phyloP scores from a whole-genome alignment of 1,140 invertebrate genomes.

The Anoplolepis gracilipes region DNA sequence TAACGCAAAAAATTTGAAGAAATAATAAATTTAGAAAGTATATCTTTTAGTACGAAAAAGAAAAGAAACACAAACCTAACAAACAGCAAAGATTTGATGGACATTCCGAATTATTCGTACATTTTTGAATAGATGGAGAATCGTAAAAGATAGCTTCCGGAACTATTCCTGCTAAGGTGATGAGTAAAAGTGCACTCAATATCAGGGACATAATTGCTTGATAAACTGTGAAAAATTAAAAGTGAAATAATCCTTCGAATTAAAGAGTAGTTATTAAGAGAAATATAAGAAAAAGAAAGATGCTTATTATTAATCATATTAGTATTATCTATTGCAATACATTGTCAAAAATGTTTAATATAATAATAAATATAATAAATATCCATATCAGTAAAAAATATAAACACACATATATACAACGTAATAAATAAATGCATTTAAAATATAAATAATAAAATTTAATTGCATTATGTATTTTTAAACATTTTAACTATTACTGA shows the following conservation, averaged over 20 bases:
- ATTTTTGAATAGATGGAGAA: conserved; percentile 22
- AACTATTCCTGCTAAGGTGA: background rate
- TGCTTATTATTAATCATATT: background rate
- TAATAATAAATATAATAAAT: no score
- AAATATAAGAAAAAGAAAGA: background rate
- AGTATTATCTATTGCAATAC: no score
- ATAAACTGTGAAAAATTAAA: conserved; percentile 28
- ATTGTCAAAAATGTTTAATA: no score
- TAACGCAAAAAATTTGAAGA: background rate
- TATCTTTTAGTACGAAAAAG: background rate
- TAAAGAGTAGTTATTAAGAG: background rate
- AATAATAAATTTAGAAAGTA: background rate
- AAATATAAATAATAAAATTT: no score
- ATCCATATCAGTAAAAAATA: no score
- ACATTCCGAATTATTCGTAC: conserved; percentile 64
- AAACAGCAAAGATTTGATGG: conserved; percentile 58
- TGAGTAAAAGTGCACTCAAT: background rate
- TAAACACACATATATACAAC: no score
- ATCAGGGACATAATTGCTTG: conserved; percentile 50
- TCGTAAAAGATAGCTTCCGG: no score
- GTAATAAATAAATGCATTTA: no score
- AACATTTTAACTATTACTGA: no score
- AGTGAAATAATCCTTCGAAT: background rate
- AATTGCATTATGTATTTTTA: no score
- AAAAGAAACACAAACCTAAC: conserved; percentile 57